Conservation (phyloP, 92 coral and sea anemone species). For the Phenganax stokvisi region DNA sequence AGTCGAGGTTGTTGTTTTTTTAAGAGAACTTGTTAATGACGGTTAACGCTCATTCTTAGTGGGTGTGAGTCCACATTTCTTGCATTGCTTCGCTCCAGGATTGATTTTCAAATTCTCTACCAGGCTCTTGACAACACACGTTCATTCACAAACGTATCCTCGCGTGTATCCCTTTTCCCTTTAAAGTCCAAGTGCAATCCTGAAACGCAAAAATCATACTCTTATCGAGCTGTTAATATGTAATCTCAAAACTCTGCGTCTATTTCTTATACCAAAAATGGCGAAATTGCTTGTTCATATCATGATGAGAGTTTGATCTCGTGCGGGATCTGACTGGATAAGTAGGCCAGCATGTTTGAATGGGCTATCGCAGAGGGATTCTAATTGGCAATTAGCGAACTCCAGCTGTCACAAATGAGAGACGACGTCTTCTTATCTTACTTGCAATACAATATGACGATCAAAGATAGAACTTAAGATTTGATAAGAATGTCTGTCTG, state of each 20-base stretch:
- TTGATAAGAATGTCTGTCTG: not conserved
- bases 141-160: too few species aligned
- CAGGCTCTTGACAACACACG: not conserved
- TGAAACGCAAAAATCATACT: too few species aligned
- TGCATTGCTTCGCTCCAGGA: not conserved
- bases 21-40: not conserved
- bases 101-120: not conserved
- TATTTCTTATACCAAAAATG: not conserved
- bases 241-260: too few species aligned
- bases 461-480: slow-evolving; percentile 14
- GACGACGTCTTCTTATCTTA: slow-evolving; percentile 9
- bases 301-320: not conserved
- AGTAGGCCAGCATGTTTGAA: not conserved
- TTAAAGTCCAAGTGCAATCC: too few species aligned
- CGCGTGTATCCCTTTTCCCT: too few species aligned
- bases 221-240: too few species aligned
- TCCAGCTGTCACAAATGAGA: slow-evolving; percentile 24
- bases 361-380: slow-evolving; percentile 1
- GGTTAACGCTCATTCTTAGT: not conserved
- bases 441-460: not conserved
- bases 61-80: not conserved
- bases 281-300: not conserved
- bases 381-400: slow-evolving; percentile 15
- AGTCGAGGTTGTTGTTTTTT: not conserved
- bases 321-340: not conserved